Conservation (phyloP, 2,797 vertebrate genomes). For the Acestrorhynchus altus region DNA sequence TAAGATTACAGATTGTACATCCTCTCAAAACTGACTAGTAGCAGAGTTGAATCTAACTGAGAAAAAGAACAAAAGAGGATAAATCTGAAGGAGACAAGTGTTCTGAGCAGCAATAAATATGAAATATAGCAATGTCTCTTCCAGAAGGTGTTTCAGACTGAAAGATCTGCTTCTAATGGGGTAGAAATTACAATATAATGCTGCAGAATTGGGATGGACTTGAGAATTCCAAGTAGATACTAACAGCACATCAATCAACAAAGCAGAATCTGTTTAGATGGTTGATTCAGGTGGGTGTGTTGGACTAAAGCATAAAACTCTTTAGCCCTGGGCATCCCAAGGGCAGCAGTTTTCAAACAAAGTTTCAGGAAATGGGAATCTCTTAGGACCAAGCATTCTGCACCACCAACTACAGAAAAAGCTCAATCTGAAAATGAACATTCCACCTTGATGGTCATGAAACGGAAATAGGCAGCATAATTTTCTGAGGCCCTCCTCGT, state of each 20-base stretch:
- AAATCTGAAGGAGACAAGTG: neutral
- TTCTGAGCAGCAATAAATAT: neutral
- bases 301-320: neutral
- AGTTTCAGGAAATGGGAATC: conserved; percentile 5
- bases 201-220: neutral
- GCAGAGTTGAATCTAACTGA: conserved; percentile 10
- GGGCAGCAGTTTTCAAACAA: conserved; percentile 3
- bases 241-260: neutral
- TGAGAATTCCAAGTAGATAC: neutral
- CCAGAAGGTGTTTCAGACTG: neutral
- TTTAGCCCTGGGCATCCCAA: neutral
- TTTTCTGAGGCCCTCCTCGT: neutral
- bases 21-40: conserved; percentile 37
- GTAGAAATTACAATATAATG: neutral
- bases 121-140: neutral
- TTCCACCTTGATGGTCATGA: neutral
- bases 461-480: neutral
- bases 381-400: neutral
- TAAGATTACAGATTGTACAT: conserved; percentile 33
- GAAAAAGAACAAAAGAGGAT: neutral
- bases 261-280: neutral
- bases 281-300: conserved; percentile 15
- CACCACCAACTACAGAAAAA: neutral
- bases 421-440: neutral
- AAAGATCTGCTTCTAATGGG: neutral